phyloP scores from a whole-genome alignment of 2,797 vertebrate genomes.

The Tinamus major region DNA sequence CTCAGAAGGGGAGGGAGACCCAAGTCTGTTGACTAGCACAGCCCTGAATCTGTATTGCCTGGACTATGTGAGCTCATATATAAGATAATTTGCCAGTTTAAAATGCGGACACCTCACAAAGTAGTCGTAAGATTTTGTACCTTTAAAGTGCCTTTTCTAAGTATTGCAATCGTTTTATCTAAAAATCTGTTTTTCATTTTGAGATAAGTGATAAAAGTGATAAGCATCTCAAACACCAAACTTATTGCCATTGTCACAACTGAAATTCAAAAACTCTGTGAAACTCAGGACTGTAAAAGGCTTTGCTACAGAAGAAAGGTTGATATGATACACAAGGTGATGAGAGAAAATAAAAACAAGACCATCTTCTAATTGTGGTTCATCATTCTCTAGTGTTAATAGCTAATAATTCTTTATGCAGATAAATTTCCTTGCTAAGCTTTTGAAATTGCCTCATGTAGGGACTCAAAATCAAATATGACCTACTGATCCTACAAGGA shows the following conservation, averaged over 20 bases:
- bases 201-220: background rate
- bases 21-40: background rate
- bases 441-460: background rate
- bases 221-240: slow-evolving; percentile 5
- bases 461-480: background rate
- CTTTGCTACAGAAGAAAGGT: background rate
- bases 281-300: background rate
- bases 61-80: background rate
- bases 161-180: background rate
- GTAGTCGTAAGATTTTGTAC: background rate
- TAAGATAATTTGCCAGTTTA: slow-evolving; percentile 39
- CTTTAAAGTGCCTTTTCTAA: background rate
- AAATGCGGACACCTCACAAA: slow-evolving; percentile 40
- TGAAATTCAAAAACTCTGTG: background rate
- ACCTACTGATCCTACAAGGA: background rate
- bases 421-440: background rate
- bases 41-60: background rate
- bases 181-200: background rate
- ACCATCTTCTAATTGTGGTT: background rate
- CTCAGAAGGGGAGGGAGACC: slow-evolving; percentile 13
- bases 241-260: background rate
- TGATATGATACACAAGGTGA: background rate
- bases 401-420: background rate
- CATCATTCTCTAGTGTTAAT: background rate
- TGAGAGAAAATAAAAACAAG: slow-evolving; percentile 14